phyloP scores from a whole-genome alignment of 2,797 vertebrate genomes.

The Hyperoplus immaculatus region DNA sequence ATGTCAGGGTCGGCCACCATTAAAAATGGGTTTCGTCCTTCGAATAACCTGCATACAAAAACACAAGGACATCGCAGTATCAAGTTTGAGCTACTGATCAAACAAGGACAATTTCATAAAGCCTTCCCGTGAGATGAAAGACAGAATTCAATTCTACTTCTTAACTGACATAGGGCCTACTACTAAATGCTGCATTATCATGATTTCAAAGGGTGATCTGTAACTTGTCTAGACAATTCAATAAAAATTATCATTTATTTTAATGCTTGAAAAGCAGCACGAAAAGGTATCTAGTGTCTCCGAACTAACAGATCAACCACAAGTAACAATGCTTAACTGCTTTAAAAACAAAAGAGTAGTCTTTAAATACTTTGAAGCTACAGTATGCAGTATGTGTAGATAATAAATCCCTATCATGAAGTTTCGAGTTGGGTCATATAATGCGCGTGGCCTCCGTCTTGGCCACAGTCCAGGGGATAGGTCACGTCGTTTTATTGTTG shows the following conservation, averaged over 20 bases:
- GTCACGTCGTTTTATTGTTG: too few relatives aligned
- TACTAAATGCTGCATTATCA: background rate
- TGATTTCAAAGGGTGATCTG: background rate
- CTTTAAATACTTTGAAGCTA: background rate
- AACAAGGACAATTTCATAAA: background rate
- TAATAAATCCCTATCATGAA: too few relatives aligned
- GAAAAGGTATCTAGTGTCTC: too few relatives aligned
- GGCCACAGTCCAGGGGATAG: too few relatives aligned
- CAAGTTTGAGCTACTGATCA: background rate
- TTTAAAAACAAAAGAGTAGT: background rate
- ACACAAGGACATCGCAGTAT: slow-evolving; percentile 3
- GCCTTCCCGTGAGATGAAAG: background rate
- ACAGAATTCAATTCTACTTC: background rate
- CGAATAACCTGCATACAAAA: slow-evolving; percentile 73
- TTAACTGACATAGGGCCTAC: background rate
- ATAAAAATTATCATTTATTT: background rate
- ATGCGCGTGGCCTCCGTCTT: too few relatives aligned
- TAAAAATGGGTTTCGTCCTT: slow-evolving; percentile 71
- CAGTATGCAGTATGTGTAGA: background rate
- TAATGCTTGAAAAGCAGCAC: too few relatives aligned
- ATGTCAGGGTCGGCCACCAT: slow-evolving; percentile 81
- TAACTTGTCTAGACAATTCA: background rate
- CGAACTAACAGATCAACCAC: background rate
- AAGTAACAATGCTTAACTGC: background rate
- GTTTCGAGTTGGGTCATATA: too few relatives aligned